Percentiles rank a stretch among this genome's conserved stretches.
Evolutionary conservation across 1,140 invertebrate genomes (phyloP).

Genomic region (Oreohelix idahoensis): DNA sequence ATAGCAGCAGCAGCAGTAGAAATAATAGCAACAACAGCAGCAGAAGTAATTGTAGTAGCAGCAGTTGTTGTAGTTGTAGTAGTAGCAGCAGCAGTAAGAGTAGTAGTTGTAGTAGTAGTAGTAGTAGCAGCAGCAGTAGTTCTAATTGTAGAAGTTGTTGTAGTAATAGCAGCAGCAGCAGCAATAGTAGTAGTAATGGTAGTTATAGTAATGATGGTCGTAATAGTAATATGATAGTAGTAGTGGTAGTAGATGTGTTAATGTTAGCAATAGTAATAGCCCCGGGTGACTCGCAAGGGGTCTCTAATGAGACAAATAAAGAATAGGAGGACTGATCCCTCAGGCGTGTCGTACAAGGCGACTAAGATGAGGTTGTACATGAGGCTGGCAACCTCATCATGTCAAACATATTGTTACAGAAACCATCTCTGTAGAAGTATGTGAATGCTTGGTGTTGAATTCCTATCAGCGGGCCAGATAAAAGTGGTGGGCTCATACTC

Average conservation of each 20-base stretch:
- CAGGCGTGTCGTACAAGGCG: too few species aligned
- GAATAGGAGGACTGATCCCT: too few species aligned
- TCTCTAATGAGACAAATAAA: too few species aligned
- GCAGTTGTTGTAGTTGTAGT: neutral
- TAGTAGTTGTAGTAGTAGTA: neutral
- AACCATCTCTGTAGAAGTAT: too few species aligned
- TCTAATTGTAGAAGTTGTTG: neutral
- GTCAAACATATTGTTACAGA: too few species aligned
- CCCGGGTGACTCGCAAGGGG: too few species aligned
- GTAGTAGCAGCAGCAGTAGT: neutral
- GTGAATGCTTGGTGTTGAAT: too few species aligned
- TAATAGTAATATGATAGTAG: neutral
- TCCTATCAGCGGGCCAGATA: too few species aligned
- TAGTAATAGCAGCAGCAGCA: neutral
- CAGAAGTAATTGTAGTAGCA: neutral
- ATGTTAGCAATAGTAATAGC: neutral
- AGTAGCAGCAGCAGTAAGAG: neutral
- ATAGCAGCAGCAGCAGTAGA: neutral
- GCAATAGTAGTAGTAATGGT: neutral
- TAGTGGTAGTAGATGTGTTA: neutral
- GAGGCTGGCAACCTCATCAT: too few species aligned
- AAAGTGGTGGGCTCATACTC: too few species aligned
- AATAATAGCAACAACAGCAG: neutral
- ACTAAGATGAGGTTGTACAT: too few species aligned
- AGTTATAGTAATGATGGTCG: neutral